phyloP scores from a whole-genome alignment of 2,797 vertebrate genomes.

The Cephalopachus bancanus region DNA sequence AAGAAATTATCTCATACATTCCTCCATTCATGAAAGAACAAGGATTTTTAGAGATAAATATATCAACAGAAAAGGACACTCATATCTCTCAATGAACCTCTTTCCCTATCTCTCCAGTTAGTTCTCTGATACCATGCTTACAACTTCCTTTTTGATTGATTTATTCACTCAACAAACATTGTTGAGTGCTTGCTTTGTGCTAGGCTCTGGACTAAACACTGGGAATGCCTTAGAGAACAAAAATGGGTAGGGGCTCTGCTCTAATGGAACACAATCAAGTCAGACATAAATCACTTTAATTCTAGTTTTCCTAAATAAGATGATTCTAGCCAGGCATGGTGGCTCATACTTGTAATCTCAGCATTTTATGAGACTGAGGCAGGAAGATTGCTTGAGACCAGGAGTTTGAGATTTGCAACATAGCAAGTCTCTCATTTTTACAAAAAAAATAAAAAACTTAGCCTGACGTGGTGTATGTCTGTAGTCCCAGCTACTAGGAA shows the following conservation, averaged over 20 bases:
- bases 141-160: background rate
- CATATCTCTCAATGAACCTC: background rate
- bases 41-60: background rate
- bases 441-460: too few relatives aligned
- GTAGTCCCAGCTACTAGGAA: too few relatives aligned
- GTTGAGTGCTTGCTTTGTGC: background rate
- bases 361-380: too few relatives aligned
- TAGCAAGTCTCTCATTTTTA: too few relatives aligned
- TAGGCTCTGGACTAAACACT: background rate
- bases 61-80: background rate
- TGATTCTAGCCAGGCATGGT: background rate
- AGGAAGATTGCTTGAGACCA: too few relatives aligned
- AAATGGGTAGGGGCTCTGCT: background rate
- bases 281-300: rapidly evolving
- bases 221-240: background rate
- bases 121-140: background rate
- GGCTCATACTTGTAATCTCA: too few relatives aligned
- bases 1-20: background rate
- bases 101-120: background rate
- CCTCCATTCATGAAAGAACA: conserved; percentile 10
- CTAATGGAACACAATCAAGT: background rate
- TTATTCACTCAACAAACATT: conserved; percentile 9
- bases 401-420: too few relatives aligned
- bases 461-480: too few relatives aligned
- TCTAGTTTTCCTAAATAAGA: background rate